A percentile compares a stretch with the other conserved stretches of the same genome.
phyloP scores from a whole-genome alignment of 1,140 invertebrate genomes.

The Camponotus pennsylvanicus region DNA sequence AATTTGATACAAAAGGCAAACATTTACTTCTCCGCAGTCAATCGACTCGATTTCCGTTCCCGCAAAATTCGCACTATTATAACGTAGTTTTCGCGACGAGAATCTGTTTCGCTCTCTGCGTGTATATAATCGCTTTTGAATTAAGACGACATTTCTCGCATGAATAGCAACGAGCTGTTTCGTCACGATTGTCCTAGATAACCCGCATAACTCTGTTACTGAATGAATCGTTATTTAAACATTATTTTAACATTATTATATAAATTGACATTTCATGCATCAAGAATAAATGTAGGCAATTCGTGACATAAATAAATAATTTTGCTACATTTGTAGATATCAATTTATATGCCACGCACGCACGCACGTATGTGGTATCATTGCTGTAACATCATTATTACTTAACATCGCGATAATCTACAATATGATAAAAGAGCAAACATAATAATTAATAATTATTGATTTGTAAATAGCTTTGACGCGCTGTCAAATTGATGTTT shows the following conservation, averaged over 20 bases:
- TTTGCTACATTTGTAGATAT: neutral
- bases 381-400: neutral
- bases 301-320: neutral
- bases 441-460: conserved; percentile 19
- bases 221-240: neutral
- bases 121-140: conserved; percentile 5
- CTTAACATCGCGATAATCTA: neutral
- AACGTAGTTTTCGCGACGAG: conserved; percentile 11
- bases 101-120: neutral
- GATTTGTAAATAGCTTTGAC: neutral
- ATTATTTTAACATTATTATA: neutral
- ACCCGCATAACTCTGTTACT: neutral
- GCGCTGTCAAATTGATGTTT: neutral
- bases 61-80: conserved; percentile 32
- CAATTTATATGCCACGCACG: neutral
- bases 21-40: conserved; percentile 35
- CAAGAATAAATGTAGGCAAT: neutral
- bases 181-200: conserved; percentile 3
- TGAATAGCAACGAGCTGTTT: conserved; percentile 26
- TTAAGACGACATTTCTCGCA: conserved; percentile 2
- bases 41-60: conserved; percentile 4
- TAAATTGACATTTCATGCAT: neutral
- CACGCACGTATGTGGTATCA: no score
- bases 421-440: neutral
- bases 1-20: conserved; percentile 42